Conservation (phyloP, 2,113 vertebrate species). For the Siniperca chuatsi region DNA sequence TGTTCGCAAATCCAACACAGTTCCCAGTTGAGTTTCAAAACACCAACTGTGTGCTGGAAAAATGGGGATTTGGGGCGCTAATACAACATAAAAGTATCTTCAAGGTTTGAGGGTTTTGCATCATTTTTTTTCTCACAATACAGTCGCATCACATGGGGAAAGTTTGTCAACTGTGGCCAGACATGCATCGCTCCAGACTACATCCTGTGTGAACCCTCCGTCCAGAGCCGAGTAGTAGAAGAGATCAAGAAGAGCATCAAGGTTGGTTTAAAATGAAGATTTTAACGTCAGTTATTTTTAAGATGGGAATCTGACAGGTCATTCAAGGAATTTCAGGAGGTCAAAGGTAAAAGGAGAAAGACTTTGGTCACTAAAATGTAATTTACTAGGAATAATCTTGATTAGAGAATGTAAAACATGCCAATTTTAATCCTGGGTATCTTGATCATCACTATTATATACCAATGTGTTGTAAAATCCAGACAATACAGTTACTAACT, state of each 20-base stretch:
- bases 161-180: conserved; percentile 94
- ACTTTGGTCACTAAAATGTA: not conserved
- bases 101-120: not conserved
- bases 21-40: not conserved
- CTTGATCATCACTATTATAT: not conserved
- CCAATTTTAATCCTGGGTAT: not conserved
- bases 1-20: not conserved
- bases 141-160: conserved; percentile 93
- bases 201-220: conserved; percentile 89
- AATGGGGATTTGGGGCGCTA: not conserved
- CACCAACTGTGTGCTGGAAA: not conserved
- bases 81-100: not conserved
- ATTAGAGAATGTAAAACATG: not conserved
- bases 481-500: not conserved
- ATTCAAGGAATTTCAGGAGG: not conserved
- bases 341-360: not conserved
- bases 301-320: not conserved
- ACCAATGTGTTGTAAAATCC: not conserved
- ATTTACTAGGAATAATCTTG: not conserved
- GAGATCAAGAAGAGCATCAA: conserved; percentile 86
- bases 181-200: conserved; percentile 96
- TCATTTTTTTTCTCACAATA: not conserved
- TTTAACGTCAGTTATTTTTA: not conserved
- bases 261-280: conserved; percentile 69
- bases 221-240: conserved; percentile 87